Evolutionary conservation across 2,888 invertebrate genomes (phyloP).

Genomic region (Drosophila mercatorum): DNA sequence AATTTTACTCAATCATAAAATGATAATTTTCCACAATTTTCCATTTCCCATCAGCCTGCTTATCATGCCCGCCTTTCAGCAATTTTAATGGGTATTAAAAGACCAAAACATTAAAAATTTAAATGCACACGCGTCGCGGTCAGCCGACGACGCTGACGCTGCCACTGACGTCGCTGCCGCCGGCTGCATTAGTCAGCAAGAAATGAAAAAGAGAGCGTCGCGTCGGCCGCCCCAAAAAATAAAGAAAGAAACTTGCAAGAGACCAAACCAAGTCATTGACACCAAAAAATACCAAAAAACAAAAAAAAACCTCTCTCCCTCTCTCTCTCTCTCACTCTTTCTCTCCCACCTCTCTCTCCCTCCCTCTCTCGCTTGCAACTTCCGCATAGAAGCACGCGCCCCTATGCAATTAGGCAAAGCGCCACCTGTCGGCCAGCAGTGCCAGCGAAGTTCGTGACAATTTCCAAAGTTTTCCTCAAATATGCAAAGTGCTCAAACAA

Average conservation of each 20-base stretch:
- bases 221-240: constrained; percentile 52
- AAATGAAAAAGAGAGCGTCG: constrained; percentile 53
- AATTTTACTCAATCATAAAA: background rate
- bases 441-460: constrained; percentile 33
- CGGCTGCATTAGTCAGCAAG: constrained; percentile 65
- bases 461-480: constrained; percentile 20
- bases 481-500: constrained; percentile 15
- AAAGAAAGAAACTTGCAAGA: constrained; percentile 71
- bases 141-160: constrained; percentile 29
- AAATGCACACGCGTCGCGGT: constrained; percentile 63
- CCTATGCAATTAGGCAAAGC: constrained; percentile 43
- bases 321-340: background rate
- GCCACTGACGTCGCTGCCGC: constrained; percentile 19
- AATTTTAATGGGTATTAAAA: constrained; percentile 26
- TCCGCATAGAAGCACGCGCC: constrained; percentile 26
- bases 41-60: background rate
- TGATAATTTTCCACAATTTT: background rate
- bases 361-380: constrained; percentile 30
- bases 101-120: constrained; percentile 42
- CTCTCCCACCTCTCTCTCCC: too few relatives aligned
- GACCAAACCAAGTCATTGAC: constrained; percentile 70
- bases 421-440: constrained; percentile 51
- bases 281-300: constrained; percentile 48
- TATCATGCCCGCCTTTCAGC: background rate
- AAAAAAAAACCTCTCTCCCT: background rate